These are phyloP conservation scores for Hirtodrosophila cameraria DNA, from an alignment of 2,888 invertebrate species.

Conservation along the genomic window DNA sequence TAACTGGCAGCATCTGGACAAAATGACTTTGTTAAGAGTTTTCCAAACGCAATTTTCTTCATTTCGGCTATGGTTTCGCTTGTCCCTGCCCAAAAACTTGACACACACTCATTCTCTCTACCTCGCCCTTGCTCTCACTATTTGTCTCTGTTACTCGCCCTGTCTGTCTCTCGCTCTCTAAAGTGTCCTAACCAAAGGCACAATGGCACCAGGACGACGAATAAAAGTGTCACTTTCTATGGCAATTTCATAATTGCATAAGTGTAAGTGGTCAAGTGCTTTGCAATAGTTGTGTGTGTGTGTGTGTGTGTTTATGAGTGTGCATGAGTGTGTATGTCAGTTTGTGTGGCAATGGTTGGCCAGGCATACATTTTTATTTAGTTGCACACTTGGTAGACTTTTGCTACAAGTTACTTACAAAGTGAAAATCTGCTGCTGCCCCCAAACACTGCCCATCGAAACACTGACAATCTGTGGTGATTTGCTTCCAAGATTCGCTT, in stretches of 20 bases:
- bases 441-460: background rate
- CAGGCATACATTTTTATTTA: slow-evolving; percentile 72
- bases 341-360: background rate
- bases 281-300: slow-evolving; percentile 54
- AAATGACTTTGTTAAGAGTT: slow-evolving; percentile 80
- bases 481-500: background rate
- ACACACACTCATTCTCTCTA: slow-evolving; percentile 1
- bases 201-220: slow-evolving; percentile 66
- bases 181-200: slow-evolving; percentile 43
- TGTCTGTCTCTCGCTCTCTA: background rate
- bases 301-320: slow-evolving; percentile 1
- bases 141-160: background rate
- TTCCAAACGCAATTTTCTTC: slow-evolving; percentile 78
- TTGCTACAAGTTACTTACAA: slow-evolving; percentile 62
- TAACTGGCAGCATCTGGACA: slow-evolving; percentile 76
- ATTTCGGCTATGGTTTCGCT: slow-evolving; percentile 44
- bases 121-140: background rate
- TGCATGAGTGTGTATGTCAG: background rate
- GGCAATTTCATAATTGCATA: slow-evolving; percentile 80
- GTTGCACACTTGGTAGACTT: slow-evolving; percentile 62
- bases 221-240: slow-evolving; percentile 81
- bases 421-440: slow-evolving; percentile 44
- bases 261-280: slow-evolving; percentile 80
- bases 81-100: slow-evolving; percentile 32
- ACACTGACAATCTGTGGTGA: background rate